Conservation (phyloP, 2,888 invertebrate species). For the Lymantria dispar region DNA sequence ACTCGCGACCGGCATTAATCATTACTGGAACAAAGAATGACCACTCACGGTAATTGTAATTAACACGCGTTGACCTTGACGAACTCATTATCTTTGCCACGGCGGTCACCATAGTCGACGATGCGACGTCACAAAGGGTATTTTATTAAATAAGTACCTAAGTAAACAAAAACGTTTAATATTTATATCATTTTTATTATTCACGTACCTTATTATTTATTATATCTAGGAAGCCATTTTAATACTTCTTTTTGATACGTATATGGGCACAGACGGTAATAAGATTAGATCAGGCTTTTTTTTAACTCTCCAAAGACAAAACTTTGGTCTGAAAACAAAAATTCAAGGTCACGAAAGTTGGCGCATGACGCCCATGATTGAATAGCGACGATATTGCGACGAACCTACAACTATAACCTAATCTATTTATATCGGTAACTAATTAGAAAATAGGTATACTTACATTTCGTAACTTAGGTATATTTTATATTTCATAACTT, state of each 20-base stretch:
- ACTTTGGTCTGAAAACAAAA: no score
- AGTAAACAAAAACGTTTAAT: conserved; percentile 61
- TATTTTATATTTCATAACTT: no score
- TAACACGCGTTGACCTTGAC: conserved; percentile 69
- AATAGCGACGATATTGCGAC: no score
- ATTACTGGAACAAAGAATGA: conserved; percentile 82
- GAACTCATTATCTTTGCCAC: conserved; percentile 57
- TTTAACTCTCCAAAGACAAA: no score
- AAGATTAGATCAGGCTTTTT: no score
- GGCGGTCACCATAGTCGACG: conserved; percentile 48
- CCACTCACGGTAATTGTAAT: conserved; percentile 81
- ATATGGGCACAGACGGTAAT: not conserved
- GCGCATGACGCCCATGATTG: no score
- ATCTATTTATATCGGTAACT: no score
- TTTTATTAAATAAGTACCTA: conserved; percentile 47
- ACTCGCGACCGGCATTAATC: conserved; percentile 75
- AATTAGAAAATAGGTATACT: no score
- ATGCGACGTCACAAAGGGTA: conserved; percentile 67
- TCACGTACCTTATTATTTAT: conserved; percentile 25
- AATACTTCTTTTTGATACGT: not conserved
- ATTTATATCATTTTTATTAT: no score
- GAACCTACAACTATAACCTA: no score
- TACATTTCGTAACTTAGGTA: no score
- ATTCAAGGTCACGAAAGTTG: no score
- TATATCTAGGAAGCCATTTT: conserved; percentile 48